Conservation (phyloP, 2,888 invertebrate species). For the Coremacera marginata region DNA sequence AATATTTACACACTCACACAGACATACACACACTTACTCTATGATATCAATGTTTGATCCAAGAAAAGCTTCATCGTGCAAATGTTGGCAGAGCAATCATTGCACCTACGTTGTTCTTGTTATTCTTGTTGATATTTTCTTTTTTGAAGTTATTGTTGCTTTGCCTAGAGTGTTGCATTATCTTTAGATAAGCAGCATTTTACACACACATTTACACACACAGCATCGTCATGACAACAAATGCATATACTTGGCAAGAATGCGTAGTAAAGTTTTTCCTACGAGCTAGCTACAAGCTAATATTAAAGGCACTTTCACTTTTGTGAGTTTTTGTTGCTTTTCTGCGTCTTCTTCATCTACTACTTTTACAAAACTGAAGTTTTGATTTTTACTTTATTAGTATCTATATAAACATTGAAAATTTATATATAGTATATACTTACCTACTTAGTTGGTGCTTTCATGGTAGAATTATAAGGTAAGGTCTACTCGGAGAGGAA, state of each 20-base stretch:
- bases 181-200: constrained; percentile 21
- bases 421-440: no score
- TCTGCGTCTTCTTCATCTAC: no score
- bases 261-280: neutral
- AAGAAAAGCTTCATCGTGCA: no score
- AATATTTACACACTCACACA: no score
- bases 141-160: neutral
- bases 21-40: neutral
- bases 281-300: neutral
- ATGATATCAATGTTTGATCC: neutral
- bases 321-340: neutral
- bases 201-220: neutral
- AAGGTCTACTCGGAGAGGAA: no score
- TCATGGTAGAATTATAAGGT: no score
- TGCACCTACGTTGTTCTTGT: constrained; percentile 3
- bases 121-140: neutral
- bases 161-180: constrained; percentile 11
- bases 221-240: neutral
- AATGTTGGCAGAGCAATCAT: neutral
- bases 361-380: no score
- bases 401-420: no score
- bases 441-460: no score
- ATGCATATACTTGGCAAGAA: neutral
- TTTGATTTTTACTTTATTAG: no score
- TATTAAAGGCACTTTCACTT: neutral